Evolutionary conservation across 2,113 vertebrate species (phyloP).

Genomic region (Fukomys damarensis): DNA sequence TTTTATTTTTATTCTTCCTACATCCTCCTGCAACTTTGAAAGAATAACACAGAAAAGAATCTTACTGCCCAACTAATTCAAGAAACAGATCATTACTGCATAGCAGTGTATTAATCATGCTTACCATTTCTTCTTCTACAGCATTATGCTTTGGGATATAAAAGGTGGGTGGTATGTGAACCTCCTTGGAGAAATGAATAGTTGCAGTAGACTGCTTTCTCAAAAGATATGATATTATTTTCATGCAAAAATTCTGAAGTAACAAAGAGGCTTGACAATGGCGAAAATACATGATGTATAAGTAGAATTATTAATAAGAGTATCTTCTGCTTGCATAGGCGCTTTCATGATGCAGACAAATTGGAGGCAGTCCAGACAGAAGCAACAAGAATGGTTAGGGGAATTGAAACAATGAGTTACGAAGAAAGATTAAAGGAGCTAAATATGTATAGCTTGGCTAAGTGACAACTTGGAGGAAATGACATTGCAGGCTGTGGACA

Average conservation of each 20-base stretch:
- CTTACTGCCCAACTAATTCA: conserved; percentile 55
- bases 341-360: conserved; percentile 55
- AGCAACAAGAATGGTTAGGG: background rate
- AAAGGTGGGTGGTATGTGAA: conserved; percentile 21
- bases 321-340: conserved; percentile 26
- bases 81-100: conserved; percentile 44
- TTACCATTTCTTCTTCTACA: conserved; percentile 21
- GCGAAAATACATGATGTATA: conserved; percentile 46
- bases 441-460: conserved; percentile 18
- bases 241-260: conserved; percentile 47
- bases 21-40: conserved; percentile 45
- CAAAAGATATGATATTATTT: conserved; percentile 21
- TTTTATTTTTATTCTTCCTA: conserved; percentile 76
- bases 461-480: conserved; percentile 14
- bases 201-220: conserved; percentile 37
- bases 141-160: conserved; percentile 50
- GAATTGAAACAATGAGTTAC: conserved; percentile 21
- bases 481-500: background rate
- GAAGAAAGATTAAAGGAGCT: conserved; percentile 47
- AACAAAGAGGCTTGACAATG: conserved; percentile 25
- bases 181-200: conserved; percentile 41
- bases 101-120: conserved; percentile 47
- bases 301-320: conserved; percentile 66
- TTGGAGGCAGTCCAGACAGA: conserved; percentile 23
- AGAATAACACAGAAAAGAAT: conserved; percentile 39